These are phyloP conservation scores for Rhinoraja longicauda DNA, from an alignment of 2,797 vertebrate genomes.

Conservation along the genomic window DNA sequence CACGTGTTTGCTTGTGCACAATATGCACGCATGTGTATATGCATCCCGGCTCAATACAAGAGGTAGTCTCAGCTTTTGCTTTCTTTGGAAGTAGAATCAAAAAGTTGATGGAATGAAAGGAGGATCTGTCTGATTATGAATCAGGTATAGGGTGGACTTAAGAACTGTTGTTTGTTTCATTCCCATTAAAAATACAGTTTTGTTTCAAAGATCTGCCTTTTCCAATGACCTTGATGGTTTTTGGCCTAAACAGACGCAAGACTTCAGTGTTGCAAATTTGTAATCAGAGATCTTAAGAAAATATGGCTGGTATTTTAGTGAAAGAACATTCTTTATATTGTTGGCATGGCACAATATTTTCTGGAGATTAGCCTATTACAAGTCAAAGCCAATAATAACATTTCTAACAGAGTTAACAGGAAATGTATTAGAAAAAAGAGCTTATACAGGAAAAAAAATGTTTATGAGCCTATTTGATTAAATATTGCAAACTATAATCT, in stretches of 20 bases:
- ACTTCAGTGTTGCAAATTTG: background rate
- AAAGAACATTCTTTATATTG: constrained; percentile 30
- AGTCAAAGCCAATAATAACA: constrained; percentile 26
- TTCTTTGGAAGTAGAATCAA: background rate
- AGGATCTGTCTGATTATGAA: background rate
- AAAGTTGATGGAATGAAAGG: background rate
- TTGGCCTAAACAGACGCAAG: background rate
- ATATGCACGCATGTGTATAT: too few relatives aligned
- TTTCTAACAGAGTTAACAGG: constrained; percentile 16
- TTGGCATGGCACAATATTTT: constrained; percentile 32
- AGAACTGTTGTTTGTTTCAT: background rate
- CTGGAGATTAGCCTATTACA: constrained; percentile 29
- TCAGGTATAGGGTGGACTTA: background rate
- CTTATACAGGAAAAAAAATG: background rate
- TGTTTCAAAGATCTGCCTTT: background rate
- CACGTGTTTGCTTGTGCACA: background rate
- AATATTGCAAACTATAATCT: background rate
- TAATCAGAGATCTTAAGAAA: constrained; percentile 36
- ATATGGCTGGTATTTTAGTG: constrained; percentile 33
- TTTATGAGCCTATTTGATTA: background rate
- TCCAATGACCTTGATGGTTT: background rate
- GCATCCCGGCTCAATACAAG: too few relatives aligned
- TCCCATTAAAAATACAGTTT: background rate
- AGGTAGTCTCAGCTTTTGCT: too few relatives aligned
- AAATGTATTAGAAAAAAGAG: constrained; percentile 17